phyloP scores from a whole-genome alignment of 2,113 vertebrate species.

The Mola mola region DNA sequence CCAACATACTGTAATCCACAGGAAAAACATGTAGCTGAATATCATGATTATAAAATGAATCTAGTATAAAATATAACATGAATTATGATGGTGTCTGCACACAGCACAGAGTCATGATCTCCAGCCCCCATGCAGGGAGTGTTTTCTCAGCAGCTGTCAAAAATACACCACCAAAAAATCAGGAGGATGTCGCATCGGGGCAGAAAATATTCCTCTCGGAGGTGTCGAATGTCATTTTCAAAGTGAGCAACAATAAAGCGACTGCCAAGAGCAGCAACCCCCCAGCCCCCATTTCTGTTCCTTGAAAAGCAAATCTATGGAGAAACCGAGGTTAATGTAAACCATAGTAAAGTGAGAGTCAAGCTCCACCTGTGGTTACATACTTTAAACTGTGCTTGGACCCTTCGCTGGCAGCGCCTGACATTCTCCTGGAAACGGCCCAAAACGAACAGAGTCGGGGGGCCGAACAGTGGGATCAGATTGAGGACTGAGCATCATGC shows the following conservation, averaged over 20 bases:
- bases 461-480: conserved; percentile 74
- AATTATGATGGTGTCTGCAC: too few relatives aligned
- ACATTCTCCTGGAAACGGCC: conserved; percentile 78
- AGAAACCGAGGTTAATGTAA: conserved; percentile 51
- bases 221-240: conserved; percentile 62
- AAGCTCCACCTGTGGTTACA: conserved; percentile 70
- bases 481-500: conserved; percentile 44
- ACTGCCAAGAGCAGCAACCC: conserved; percentile 57
- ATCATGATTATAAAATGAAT: too few relatives aligned
- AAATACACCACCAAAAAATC: conserved; percentile 48
- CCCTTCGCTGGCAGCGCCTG: conserved; percentile 54
- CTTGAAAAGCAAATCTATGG: conserved; percentile 50
- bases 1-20: too few relatives aligned
- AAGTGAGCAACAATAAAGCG: conserved; percentile 42
- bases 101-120: too few relatives aligned
- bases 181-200: conserved; percentile 22
- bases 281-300: conserved; percentile 27
- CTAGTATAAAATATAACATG: too few relatives aligned
- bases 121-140: conserved; percentile 25
- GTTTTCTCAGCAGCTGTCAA: conserved; percentile 56
- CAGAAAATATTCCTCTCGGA: conserved; percentile 36
- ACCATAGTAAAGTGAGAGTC: conserved; percentile 58
- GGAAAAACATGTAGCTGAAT: too few relatives aligned
- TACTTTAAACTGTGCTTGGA: conserved; percentile 57
- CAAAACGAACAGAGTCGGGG: conserved; percentile 72